Percentiles rank a stretch among this genome's conserved stretches.
phyloP scores from a whole-genome alignment of 2,113 vertebrate genomes.

The Beaufortia kweichowensis region DNA sequence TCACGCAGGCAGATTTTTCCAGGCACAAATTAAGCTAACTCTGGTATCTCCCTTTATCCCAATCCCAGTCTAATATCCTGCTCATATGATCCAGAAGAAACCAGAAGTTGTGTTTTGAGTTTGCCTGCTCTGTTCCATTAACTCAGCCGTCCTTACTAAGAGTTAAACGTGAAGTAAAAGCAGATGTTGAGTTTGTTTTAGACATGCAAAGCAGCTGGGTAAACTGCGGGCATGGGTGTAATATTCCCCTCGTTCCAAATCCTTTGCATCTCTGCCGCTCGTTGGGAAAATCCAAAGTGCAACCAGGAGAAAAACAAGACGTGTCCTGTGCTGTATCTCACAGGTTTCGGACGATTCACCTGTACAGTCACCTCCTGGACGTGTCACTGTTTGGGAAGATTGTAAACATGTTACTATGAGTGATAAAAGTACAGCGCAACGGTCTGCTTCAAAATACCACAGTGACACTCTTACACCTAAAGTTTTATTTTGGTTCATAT shows the following conservation, averaged over 20 bases:
- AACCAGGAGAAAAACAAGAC: no score
- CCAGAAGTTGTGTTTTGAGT: slow-evolving; percentile 73
- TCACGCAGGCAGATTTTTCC: slow-evolving; percentile 49
- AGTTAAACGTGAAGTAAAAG: slow-evolving; percentile 66
- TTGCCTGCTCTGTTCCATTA: slow-evolving; percentile 60
- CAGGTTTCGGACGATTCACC: not conserved
- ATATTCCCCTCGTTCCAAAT: slow-evolving; percentile 39
- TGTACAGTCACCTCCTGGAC: not conserved
- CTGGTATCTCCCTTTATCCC: slow-evolving; percentile 50
- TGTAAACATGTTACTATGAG: not conserved
- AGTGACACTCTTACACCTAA: slow-evolving; percentile 19
- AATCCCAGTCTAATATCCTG: slow-evolving; percentile 64
- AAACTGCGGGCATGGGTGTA: slow-evolving; percentile 58
- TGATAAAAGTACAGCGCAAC: no score
- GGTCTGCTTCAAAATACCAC: slow-evolving; percentile 21
- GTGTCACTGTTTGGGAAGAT: not conserved
- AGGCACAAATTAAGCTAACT: slow-evolving; percentile 59
- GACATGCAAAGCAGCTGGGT: slow-evolving; percentile 72
- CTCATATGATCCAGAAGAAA: slow-evolving; percentile 68
- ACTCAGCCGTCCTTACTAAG: slow-evolving; percentile 64
- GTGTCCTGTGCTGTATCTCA: not conserved
- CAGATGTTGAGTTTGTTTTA: slow-evolving; percentile 75
- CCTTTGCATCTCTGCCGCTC: slow-evolving; percentile 11
- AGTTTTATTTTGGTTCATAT: slow-evolving; percentile 33
- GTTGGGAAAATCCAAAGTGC: not conserved